Percentiles rank a stretch among this genome's conserved stretches.
phyloP scores from a whole-genome alignment of 2,797 vertebrate species.

The Eulemur rubriventer region DNA sequence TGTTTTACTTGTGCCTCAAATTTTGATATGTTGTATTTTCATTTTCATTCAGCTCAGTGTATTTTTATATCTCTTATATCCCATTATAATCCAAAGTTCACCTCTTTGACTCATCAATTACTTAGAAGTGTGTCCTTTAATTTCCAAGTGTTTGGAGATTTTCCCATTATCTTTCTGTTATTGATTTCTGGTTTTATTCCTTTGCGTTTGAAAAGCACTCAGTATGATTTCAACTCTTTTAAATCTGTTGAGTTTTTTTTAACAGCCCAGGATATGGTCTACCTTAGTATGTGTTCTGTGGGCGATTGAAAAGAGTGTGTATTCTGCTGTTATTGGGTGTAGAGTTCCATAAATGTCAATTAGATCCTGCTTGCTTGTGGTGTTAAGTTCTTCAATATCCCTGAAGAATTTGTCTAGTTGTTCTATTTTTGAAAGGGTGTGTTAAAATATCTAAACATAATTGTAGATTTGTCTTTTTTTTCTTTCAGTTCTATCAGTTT shows the following conservation, averaged over 20 bases:
- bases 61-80: neutral
- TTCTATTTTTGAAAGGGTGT: neutral
- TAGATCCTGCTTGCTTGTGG: neutral
- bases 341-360: neutral
- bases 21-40: neutral
- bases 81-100: neutral
- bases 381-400: neutral
- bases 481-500: neutral
- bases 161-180: neutral
- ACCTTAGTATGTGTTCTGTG: neutral
- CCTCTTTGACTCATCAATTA: neutral
- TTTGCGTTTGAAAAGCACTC: neutral
- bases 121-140: neutral
- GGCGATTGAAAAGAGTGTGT: neutral
- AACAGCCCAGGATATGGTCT: neutral
- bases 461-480: neutral
- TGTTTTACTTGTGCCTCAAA: neutral
- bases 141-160: slow-evolving; percentile 19
- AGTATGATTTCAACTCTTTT: neutral
- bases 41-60: neutral
- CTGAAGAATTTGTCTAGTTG: neutral
- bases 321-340: neutral
- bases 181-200: slow-evolving; percentile 17
- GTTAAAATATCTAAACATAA: neutral
- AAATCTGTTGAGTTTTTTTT: neutral